Conservation (phyloP, 2,888 invertebrate genomes). For the Pemphredon lugubris region DNA sequence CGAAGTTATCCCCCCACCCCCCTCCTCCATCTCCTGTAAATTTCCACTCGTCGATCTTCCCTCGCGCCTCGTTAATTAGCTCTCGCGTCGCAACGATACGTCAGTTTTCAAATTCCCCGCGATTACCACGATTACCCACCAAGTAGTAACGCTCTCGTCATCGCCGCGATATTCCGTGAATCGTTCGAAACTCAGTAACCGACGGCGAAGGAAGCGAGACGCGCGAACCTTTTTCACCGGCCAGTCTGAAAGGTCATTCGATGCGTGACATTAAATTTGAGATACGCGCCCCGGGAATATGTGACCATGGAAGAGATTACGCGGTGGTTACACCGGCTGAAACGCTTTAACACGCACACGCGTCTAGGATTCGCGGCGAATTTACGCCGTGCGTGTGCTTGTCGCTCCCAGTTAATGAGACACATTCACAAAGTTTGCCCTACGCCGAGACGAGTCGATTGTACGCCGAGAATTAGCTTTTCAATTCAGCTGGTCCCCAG, state of each 20-base stretch:
- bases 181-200: background rate
- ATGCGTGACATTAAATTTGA: slow-evolving; percentile 45
- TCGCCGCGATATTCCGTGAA: background rate
- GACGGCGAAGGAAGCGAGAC: background rate
- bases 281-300: slow-evolving; percentile 49
- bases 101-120: background rate
- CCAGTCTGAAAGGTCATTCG: slow-evolving; percentile 11
- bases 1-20: slow-evolving; percentile 36
- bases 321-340: slow-evolving; percentile 58
- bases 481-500: slow-evolving; percentile 71
- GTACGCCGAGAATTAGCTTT: slow-evolving; percentile 79
- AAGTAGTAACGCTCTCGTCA: no score
- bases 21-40: no score
- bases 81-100: slow-evolving; percentile 13
- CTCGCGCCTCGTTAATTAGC: slow-evolving; percentile 48
- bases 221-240: no score
- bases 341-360: slow-evolving; percentile 55
- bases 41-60: slow-evolving; percentile 41
- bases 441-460: slow-evolving; percentile 77
- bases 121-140: no score
- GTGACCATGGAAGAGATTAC: slow-evolving; percentile 53
- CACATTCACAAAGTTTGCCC: slow-evolving; percentile 79
- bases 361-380: slow-evolving; percentile 41
- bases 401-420: slow-evolving; percentile 76
- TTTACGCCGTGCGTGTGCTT: slow-evolving; percentile 55